Evolutionary conservation across 1,140 invertebrate genomes (phyloP).

Genomic region (Pseudomyrmex concolor): DNA sequence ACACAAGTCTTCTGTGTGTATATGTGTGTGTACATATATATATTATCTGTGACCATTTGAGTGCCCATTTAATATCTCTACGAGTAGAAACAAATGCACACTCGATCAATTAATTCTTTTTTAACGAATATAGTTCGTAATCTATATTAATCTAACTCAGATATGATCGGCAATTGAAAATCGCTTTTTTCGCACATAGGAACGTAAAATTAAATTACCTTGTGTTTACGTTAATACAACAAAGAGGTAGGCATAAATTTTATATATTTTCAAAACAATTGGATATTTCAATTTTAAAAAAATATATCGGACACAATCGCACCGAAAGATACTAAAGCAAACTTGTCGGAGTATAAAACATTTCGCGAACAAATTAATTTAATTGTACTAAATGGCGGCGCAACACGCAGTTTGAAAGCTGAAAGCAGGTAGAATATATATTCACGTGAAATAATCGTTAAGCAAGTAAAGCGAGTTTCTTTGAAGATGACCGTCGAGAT

Average conservation of each 20-base stretch:
- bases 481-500: conserved; percentile 50
- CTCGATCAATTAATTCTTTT: background rate
- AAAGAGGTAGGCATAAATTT: background rate
- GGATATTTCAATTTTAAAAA: background rate
- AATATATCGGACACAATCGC: background rate
- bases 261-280: background rate
- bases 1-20: background rate
- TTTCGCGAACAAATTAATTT: conserved; percentile 22
- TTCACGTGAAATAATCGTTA: conserved; percentile 51
- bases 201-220: background rate
- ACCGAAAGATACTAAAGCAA: background rate
- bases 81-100: background rate
- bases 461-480: conserved; percentile 38
- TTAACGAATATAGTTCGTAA: background rate
- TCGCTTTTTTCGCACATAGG: background rate
- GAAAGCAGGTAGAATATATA: conserved; percentile 27
- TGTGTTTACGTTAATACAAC: too few species aligned
- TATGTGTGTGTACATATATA: too few species aligned
- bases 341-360: conserved; percentile 6
- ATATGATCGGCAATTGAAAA: background rate
- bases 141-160: conserved; percentile 7
- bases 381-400: background rate
- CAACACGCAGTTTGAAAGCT: background rate
- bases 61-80: conserved; percentile 2
- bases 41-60: background rate